Conservation (phyloP, 2,113 vertebrate genomes). For the Rhabdomys dilectus region DNA sequence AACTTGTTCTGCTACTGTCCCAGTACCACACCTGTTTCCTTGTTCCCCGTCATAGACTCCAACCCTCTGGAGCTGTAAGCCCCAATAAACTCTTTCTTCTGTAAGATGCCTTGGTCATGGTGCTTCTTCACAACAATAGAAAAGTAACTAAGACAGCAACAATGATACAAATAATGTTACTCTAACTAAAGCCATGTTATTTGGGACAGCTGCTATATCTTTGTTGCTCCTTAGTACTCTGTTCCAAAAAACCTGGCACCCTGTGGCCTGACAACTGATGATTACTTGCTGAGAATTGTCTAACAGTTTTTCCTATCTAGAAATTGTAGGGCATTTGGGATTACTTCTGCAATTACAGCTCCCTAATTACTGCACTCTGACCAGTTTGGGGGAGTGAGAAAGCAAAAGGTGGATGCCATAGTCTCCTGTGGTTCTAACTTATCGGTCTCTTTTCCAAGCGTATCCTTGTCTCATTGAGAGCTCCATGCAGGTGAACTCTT, state of each 20-base stretch:
- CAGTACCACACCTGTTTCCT: not conserved
- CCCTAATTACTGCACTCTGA: not conserved
- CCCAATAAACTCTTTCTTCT: not conserved
- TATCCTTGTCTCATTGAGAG: not conserved
- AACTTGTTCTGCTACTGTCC: not conserved
- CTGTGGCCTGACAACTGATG: not conserved
- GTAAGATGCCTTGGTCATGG: not conserved
- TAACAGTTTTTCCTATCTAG: not conserved
- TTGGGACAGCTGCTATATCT: not conserved
- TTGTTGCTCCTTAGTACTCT: not conserved
- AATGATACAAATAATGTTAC: not conserved
- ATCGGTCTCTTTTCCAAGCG: not conserved
- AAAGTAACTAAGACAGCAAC: not conserved
- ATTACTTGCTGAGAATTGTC: not conserved
- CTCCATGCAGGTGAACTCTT: not conserved
- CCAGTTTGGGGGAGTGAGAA: not conserved
- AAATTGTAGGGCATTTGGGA: slow-evolving; percentile 2
- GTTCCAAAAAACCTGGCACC: not conserved
- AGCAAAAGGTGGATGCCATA: not conserved
- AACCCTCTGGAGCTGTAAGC: not conserved
- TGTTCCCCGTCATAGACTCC: not conserved
- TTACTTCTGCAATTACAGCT: not conserved
- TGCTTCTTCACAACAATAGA: not conserved
- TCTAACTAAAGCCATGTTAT: not conserved
- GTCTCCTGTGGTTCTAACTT: not conserved